A percentile compares a stretch with the other conserved stretches of the same genome.
Evolutionary conservation across 2,888 invertebrate species (phyloP).

Genomic region (Amblyteles armatorius): DNA sequence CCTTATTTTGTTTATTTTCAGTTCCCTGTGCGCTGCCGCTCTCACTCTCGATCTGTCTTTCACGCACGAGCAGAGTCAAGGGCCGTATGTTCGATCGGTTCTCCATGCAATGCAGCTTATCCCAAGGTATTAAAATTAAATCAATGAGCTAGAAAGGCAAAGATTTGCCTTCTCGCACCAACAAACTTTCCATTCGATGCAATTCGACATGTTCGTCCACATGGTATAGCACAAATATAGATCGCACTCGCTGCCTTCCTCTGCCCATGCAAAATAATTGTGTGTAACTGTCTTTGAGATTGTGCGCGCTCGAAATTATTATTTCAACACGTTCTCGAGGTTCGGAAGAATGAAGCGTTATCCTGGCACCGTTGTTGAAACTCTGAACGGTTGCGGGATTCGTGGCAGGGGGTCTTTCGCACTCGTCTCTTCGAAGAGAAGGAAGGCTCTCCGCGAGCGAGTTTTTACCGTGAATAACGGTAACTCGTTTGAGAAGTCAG

Average conservation of each 20-base stretch:
- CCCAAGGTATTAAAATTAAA: conserved; percentile 6
- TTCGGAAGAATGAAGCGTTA: not conserved
- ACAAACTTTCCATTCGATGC: not conserved
- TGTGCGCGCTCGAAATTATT: not conserved
- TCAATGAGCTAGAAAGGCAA: conserved; percentile 14
- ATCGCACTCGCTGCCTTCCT: too few species aligned
- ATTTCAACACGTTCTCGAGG: not conserved
- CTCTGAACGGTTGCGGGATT: conserved; percentile 6
- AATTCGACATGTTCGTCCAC: too few species aligned
- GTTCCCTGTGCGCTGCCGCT: not conserved
- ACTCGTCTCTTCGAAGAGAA: conserved; percentile 16
- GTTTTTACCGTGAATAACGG: conserved; percentile 27
- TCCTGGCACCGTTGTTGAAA: conserved; percentile 9
- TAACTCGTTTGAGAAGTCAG: conserved; percentile 1
- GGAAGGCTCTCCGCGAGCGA: conserved; percentile 27
- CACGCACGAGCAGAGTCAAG: not conserved
- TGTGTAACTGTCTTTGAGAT: too few species aligned
- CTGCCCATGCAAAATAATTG: too few species aligned
- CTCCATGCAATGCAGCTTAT: conserved; percentile 1
- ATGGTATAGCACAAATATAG: too few species aligned
- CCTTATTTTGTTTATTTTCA: conserved; percentile 20
- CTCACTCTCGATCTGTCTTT: conserved; percentile 11
- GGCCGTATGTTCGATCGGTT: conserved; percentile 15
- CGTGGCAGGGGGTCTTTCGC: not conserved
- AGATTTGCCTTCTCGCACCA: not conserved